Base-by-base conservation (phyloP, 2,113 vertebrate species). In the Tyto alba region DNA sequence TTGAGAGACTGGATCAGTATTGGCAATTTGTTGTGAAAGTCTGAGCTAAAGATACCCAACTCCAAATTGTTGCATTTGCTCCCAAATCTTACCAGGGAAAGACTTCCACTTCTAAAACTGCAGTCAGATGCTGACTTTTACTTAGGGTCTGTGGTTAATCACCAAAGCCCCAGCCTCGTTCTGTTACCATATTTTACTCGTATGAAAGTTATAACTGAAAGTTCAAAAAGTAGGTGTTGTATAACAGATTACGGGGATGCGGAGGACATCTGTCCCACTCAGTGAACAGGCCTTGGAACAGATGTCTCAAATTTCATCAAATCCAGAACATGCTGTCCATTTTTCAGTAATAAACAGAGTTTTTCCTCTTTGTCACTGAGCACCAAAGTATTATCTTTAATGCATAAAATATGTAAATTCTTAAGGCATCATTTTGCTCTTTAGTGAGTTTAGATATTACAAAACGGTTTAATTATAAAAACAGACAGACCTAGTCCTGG, bases 401-500 rank as follows among this genome's bases (percentile, higher is more conserved):
- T 98, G 97, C 97, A 96, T 98, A 98, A 98, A 98, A 98, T 98
- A 98, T 98, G 98, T 98, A 98, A 98, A 99, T 98, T 98, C 96
- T 98, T 98, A 98, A 98, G 98, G 95, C 97, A 98, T 98, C 98
- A 96, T 98, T 98, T 98, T 98, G 98, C 98, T 98, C 98, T 99
- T 99, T 98, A 98, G 98, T 98, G 98, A 98, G 98, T 98, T 98
- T 98, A 98, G 98, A 98, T 99, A 98, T 99, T 99, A 99, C 98
- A 99, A 99, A 98, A 99, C 78, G 97, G 98, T 99, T 99, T 99
- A 98, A 99, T 99, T 99, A 99, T 99, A 99, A 99, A 98, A 98
- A 98, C 98, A 99, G 98, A 98, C 98, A 98, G 98, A 98, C 98
- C 98, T 98, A 99, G 99, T 99, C 98, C 98, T 98, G 98, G 98